Percentiles rank a stretch among this genome's conserved stretches.
Evolutionary conservation across 1,140 invertebrate genomes (phyloP).

Genomic region (Radopholus similis): DNA sequence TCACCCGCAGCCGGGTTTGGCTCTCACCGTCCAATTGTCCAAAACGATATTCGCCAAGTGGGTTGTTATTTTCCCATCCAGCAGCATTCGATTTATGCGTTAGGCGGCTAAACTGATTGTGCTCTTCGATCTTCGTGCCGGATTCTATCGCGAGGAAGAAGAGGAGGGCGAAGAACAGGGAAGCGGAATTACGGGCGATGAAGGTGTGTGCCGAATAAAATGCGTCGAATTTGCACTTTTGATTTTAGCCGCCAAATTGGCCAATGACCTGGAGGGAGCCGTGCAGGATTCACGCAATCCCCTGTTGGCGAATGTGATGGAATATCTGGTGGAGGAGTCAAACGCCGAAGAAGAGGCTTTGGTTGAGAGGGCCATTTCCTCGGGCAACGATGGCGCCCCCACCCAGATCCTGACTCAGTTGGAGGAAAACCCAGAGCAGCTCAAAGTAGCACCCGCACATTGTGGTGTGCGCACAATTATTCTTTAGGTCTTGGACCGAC

Average conservation of each 20-base stretch:
- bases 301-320: constrained; percentile 90
- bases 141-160: constrained; percentile 70
- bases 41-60: constrained; percentile 77
- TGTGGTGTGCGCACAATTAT: constrained; percentile 48
- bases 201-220: neutral
- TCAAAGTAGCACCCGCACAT: constrained; percentile 66
- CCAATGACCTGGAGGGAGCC: constrained; percentile 63
- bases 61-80: neutral
- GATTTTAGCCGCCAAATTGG: neutral
- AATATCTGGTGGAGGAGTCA: constrained; percentile 95
- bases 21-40: constrained; percentile 67
- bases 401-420: constrained; percentile 65
- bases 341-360: constrained; percentile 86
- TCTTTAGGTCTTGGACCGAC: constrained; percentile 65
- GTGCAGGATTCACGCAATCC: constrained; percentile 80
- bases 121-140: constrained; percentile 79
- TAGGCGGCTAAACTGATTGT: constrained; percentile 88
- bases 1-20: constrained; percentile 69
- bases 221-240: too few relatives aligned
- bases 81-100: neutral
- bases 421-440: constrained; percentile 74
- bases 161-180: constrained; percentile 53
- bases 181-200: neutral
- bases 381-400: constrained; percentile 62
- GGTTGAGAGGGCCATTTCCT: constrained; percentile 61